Percentiles rank a stretch among this genome's conserved stretches.
Conservation (phyloP, 2,797 vertebrate species). For the Urophycis tenuis region DNA sequence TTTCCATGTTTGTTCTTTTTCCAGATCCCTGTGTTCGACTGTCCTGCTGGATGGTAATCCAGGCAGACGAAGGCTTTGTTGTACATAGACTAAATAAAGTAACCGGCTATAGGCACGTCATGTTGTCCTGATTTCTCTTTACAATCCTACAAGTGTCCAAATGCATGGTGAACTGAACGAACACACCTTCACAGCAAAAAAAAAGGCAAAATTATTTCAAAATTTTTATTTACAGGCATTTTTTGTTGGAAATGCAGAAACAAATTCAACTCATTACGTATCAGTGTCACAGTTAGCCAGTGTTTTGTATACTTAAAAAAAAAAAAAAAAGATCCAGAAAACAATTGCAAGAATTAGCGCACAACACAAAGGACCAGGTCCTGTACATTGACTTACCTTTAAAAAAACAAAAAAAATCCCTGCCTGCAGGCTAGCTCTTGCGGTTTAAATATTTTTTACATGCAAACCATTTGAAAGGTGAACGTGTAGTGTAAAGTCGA, state of each 20-base stretch:
- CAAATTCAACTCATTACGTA: conserved; percentile 63
- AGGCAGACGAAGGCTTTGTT: conserved; percentile 37
- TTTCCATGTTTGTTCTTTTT: conserved; percentile 11
- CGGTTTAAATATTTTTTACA: conserved; percentile 48
- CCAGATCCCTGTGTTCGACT: conserved; percentile 29
- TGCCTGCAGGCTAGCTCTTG: conserved; percentile 82
- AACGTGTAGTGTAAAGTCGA: conserved; percentile 52
- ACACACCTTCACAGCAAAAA: conserved; percentile 2
- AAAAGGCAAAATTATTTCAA: conserved; percentile 44
- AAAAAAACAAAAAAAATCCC: conserved; percentile 78
- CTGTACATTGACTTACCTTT: conserved; percentile 70
- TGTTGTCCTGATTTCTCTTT: not conserved
- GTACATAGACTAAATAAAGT: conserved; percentile 68
- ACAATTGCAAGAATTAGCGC: conserved; percentile 49
- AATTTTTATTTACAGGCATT: conserved; percentile 73
- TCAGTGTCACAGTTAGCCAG: conserved; percentile 73
- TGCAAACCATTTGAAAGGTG: conserved; percentile 54
- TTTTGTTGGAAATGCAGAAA: conserved; percentile 64
- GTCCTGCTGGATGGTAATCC: conserved; percentile 21
- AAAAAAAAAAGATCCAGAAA: conserved; percentile 53
- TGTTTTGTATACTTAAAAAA: conserved; percentile 65
- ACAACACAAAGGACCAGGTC: conserved; percentile 73
- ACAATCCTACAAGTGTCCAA: too few relatives aligned
- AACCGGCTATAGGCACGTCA: conserved; percentile 35
- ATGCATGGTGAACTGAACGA: not conserved